Base-by-base conservation (phyloP, 1,140 invertebrate species). In the Brachionus angularis region DNA sequence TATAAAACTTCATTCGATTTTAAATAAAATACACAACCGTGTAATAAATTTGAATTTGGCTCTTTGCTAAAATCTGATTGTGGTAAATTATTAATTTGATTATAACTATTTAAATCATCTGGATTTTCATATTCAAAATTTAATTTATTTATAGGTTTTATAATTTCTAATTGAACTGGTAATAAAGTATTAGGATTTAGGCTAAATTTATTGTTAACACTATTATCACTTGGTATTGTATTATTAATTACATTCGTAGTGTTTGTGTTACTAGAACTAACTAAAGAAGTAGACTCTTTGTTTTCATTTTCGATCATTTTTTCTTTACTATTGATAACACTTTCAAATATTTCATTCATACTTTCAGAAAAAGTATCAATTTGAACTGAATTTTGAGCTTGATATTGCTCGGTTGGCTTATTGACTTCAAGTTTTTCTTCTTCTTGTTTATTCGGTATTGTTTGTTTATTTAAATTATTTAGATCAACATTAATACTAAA, bases 261-360 rank as follows among this genome's bases (percentile, higher is more conserved):
- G n/a, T n/a, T n/a, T n/a, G n/a, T n/a, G n/a, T n/a, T n/a, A n/a
- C n/a, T n/a, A n/a, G n/a, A n/a, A n/a, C n/a, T n/a, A n/a, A n/a
- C n/a, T n/a, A 10, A 16, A 42, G 62, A 12, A 47, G 18, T 23
- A 67, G 62, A 42, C 62, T 33, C 18, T 50, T 67, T 47, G 27
- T 67, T 10, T 50, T 67, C 25, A 47, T 46, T 47, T 34, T 46
- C 42, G 7, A 1, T 23, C 2, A 7, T 4, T 36, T 67, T 31
- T 50, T 46, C 23, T 46, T 50, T 27, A 4, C 33, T 50, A 47
- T 50, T 47, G 12, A 67, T 67, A 18, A 67, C 62, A 23, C 29
- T 21, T 34, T 67, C 62, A 23, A 67, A 67, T 67, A 67, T 67
- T 67, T 67, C 62, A 31, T 67, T 50, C 62, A 67, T 67, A 12